Evolutionary conservation across 2,113 vertebrate genomes (phyloP).

Genomic region (Propithecus coquereli): DNA sequence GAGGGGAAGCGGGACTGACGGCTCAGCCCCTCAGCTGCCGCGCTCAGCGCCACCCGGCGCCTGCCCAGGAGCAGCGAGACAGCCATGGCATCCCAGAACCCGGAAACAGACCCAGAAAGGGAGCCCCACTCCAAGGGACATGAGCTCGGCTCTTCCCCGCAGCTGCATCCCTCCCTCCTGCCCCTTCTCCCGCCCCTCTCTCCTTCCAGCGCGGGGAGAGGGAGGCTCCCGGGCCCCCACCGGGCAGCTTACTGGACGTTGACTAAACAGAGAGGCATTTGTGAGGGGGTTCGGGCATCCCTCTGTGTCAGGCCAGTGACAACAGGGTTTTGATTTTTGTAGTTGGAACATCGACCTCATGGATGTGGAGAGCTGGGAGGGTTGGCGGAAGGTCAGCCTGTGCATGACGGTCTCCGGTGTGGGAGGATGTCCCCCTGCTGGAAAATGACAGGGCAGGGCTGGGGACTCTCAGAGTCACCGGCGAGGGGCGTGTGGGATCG

Average conservation of each 20-base stretch:
- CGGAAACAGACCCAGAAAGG: no score
- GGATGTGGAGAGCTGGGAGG: fast-evolving
- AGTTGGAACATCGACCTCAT: background rate
- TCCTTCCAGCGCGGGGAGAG: fast-evolving
- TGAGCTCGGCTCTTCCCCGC: fast-evolving
- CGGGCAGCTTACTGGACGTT: fast-evolving
- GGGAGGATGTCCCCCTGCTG: background rate
- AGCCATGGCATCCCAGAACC: background rate
- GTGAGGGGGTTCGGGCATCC: background rate
- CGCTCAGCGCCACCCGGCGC: background rate
- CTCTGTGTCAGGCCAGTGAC: fast-evolving
- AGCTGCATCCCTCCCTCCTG: background rate
- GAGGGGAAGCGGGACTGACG: fast-evolving
- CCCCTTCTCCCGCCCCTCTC: background rate
- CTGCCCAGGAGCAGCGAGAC: background rate
- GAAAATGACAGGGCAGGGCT: background rate
- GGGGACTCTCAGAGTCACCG: background rate
- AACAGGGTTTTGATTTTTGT: no score
- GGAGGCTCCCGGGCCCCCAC: background rate
- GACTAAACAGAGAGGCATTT: fast-evolving
- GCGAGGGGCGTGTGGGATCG: no score
- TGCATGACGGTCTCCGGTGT: fast-evolving
- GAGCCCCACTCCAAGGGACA: fast-evolving
- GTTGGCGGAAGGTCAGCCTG: no score
- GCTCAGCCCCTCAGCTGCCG: background rate